Percentiles rank a stretch among this genome's conserved stretches.
These are phyloP conservation scores for Nomia melanderi DNA, from an alignment of 1,140 invertebrate species.

Conservation along the genomic window DNA sequence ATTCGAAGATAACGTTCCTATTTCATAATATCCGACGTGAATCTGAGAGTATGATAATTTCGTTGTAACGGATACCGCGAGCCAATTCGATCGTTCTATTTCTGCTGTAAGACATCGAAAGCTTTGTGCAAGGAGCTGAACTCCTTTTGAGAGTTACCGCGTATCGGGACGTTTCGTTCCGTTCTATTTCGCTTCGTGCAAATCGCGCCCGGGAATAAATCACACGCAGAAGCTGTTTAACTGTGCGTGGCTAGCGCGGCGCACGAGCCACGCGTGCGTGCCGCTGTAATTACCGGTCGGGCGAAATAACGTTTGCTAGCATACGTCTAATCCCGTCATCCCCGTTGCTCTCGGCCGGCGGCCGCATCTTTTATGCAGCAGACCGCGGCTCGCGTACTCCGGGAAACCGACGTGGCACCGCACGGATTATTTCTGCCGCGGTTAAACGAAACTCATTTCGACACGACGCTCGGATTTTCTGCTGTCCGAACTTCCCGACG, in stretches of 20 bases:
- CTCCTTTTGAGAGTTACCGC: no score
- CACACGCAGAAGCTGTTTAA: slow-evolving; percentile 37
- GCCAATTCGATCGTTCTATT: no score
- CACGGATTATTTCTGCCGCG: slow-evolving; percentile 13
- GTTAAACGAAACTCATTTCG: slow-evolving; percentile 13
- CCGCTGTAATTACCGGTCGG: slow-evolving; percentile 42
- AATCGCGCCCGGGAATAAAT: not conserved
- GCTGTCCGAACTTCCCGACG: no score
- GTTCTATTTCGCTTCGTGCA: no score
- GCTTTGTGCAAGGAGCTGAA: no score
- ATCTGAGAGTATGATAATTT: no score
- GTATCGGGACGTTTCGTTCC: no score
- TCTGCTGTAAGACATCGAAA: no score
- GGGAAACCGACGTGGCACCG: not conserved
- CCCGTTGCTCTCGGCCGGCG: slow-evolving; percentile 27
- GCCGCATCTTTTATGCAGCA: slow-evolving; percentile 23
- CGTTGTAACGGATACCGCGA: no score
- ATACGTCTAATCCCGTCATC: slow-evolving; percentile 47
- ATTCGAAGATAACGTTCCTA: no score
- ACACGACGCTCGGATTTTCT: no score
- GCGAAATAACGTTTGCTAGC: slow-evolving; percentile 41
- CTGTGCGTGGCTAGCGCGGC: not conserved
- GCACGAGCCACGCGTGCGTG: slow-evolving; percentile 6
- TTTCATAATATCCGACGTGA: no score
- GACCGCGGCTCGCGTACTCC: not conserved